Evolutionary conservation across 1,140 invertebrate genomes (phyloP), one percentile per base, ranked within the genome.

Genomic region (Dufourea novaeangliae): DNA sequence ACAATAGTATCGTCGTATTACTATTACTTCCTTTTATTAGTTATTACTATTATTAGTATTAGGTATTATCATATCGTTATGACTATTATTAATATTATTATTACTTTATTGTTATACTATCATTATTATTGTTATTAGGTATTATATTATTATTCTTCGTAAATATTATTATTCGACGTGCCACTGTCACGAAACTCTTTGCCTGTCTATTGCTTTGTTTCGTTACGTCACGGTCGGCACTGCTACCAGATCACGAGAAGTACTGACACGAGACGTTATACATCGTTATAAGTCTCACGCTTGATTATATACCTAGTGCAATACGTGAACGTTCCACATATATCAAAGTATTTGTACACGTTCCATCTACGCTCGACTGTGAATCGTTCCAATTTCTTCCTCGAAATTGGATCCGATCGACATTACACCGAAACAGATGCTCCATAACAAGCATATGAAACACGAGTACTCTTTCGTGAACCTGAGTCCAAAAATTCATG

Each of bases 281-380:
- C 52, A 56, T 27, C 52, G 52, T 78, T 59, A 66, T 39, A 34
- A 72, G 63, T 56, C 34, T 62, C 67, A 29, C n/a, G 37, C 59
- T 50, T 39, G 61, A 75, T 79, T 66, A 82, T 57, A 61, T 32
- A 52, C 22, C 44, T 62, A 25, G 41, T 52, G 29, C 12, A 57
- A 61, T 46, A 78, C 57, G 34, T 27, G 27, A 66, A 74, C 39
- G 39, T 54, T 37, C 27, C 57, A 4, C 66, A 63, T 7, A 25
- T 82, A 78, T 69, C 56, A 50, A 82, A 76, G 74, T 90, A 90
- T 89, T 83, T 90, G 89, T 86, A 90, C 70, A 70, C 80, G 59
- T 85, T 74, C 82, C 6, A 22, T 59, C 34, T 32, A n/a, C 22
- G 32, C 7, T 57, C 34, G 27, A 34, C 20, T 14, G 50, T 27